phyloP scores from a whole-genome alignment of 1,140 invertebrate species.

The Parasteatoda tepidariorum region DNA sequence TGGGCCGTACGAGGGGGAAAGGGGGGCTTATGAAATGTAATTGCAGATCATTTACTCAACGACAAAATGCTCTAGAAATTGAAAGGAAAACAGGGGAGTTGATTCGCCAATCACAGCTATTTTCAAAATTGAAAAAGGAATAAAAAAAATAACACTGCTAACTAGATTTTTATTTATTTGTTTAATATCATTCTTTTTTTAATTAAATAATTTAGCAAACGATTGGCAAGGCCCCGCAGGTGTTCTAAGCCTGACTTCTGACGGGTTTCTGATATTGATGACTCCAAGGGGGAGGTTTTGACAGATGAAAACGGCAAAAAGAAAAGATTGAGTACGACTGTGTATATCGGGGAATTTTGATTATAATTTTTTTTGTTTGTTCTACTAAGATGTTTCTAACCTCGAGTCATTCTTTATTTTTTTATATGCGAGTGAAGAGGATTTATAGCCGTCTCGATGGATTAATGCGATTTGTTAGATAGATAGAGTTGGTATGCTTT shows the following conservation, averaged over 20 bases:
- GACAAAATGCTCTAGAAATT: conserved; percentile 27
- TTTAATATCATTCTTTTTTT: too few species aligned
- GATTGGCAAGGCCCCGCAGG: conserved; percentile 31
- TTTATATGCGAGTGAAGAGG: conserved; percentile 21
- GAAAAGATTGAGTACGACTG: conserved; percentile 48
- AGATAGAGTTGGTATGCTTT: conserved; percentile 42
- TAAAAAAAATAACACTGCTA: conserved; percentile 53
- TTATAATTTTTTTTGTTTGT: conserved; percentile 19
- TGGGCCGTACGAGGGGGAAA: too few species aligned
- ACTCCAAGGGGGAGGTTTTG: conserved; percentile 48
- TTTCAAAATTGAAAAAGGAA: conserved; percentile 54
- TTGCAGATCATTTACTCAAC: conserved; percentile 56
- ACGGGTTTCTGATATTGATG: conserved; percentile 48
- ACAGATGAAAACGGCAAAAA: conserved; percentile 56
- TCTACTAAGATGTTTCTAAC: conserved; percentile 3
- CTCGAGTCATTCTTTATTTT: conserved; percentile 15
- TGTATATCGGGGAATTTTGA: conserved; percentile 27
- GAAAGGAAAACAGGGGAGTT: conserved; percentile 1
- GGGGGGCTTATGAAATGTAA: conserved; percentile 10
- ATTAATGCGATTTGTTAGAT: conserved; percentile 42
- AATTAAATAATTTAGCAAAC: conserved; percentile 56
- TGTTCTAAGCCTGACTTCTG: conserved; percentile 45
- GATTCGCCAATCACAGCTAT: conserved; percentile 8
- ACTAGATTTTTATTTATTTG: conserved; percentile 48
- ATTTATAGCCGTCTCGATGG: conserved; percentile 53